Evolutionary conservation across 2,113 vertebrate species (phyloP).

Genomic region (Diphyllodes magnificus): DNA sequence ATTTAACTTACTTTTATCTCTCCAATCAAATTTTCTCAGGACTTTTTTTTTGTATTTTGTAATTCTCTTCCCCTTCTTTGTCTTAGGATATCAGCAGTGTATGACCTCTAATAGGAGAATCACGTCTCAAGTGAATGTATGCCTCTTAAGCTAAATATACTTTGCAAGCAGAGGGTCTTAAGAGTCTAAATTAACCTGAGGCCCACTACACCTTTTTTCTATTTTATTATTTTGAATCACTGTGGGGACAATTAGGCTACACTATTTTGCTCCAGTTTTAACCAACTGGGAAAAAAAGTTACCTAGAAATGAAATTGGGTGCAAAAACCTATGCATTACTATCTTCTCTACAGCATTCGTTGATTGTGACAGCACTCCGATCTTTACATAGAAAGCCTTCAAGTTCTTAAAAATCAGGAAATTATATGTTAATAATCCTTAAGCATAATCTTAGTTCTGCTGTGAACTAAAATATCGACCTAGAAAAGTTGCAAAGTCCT

Average conservation of each 20-base stretch:
- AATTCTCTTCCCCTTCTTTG: background rate
- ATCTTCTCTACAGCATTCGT: background rate
- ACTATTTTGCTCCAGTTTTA: background rate
- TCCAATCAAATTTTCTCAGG: background rate
- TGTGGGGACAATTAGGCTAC: fast-evolving
- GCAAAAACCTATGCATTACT: background rate
- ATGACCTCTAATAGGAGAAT: background rate
- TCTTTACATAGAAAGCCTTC: background rate
- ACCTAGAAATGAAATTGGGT: fast-evolving
- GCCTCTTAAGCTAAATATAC: background rate
- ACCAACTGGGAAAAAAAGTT: background rate
- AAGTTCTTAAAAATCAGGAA: background rate
- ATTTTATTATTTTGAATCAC: background rate
- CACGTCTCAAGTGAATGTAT: background rate
- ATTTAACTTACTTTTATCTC: background rate
- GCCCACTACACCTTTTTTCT: background rate
- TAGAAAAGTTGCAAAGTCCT: background rate
- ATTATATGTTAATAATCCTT: background rate
- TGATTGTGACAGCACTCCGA: background rate
- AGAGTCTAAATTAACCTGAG: background rate
- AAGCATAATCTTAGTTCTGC: background rate
- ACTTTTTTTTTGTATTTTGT: background rate
- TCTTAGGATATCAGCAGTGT: background rate
- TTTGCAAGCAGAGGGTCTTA: background rate
- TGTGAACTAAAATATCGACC: background rate